phyloP scores from a whole-genome alignment of 2,113 vertebrate genomes.

The Alosa alosa region DNA sequence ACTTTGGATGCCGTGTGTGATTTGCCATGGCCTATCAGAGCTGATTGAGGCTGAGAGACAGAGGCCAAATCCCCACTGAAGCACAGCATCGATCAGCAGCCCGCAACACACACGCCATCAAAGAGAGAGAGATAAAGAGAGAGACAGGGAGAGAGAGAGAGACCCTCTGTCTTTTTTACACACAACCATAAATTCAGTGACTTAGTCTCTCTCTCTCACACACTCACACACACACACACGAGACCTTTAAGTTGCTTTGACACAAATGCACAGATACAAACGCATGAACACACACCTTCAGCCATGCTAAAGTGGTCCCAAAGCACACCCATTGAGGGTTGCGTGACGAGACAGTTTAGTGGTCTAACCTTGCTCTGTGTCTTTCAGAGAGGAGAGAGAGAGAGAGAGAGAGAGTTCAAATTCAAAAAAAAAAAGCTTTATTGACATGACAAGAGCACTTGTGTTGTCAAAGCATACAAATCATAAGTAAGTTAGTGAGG shows the following conservation, averaged over 20 bases:
- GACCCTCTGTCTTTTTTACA: slow-evolving; percentile 33
- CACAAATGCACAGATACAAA: neutral
- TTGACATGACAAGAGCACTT: too few relatives aligned
- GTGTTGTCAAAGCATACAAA: too few relatives aligned
- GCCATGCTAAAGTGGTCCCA: too few relatives aligned
- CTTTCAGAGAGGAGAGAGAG: neutral
- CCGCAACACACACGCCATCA: neutral
- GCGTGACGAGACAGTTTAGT: neutral
- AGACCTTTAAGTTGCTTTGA: neutral
- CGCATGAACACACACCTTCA: neutral
- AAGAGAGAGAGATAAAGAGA: neutral
- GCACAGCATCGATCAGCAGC: slow-evolving; percentile 39
- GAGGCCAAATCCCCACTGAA: slow-evolving; percentile 43
- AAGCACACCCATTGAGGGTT: too few relatives aligned
- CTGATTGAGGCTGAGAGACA: slow-evolving; percentile 35
- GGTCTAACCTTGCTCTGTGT: neutral
- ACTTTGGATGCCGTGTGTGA: slow-evolving; percentile 35
- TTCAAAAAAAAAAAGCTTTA: too few relatives aligned
- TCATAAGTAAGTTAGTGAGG: too few relatives aligned
- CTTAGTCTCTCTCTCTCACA: neutral
- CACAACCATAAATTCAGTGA: slow-evolving; percentile 22
- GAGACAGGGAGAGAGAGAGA: neutral
- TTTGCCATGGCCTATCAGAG: slow-evolving; percentile 37
- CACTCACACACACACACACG: neutral
- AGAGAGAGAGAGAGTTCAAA: too few relatives aligned